These are phyloP conservation scores for Bradynema listronoti DNA, from an alignment of 1,140 invertebrate genomes.

Conservation along the genomic window DNA sequence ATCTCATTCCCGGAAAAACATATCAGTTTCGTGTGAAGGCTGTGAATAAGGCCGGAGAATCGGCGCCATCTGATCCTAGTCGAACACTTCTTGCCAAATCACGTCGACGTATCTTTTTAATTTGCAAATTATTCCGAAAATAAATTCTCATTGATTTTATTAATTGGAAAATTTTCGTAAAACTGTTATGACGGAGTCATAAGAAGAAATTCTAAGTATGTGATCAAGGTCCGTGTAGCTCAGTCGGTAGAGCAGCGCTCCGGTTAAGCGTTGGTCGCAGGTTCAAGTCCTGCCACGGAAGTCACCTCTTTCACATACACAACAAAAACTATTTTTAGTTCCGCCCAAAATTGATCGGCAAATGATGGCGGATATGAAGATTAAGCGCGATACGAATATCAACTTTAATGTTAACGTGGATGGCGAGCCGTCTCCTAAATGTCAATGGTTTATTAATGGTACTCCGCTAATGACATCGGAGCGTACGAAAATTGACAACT, in stretches of 20 bases:
- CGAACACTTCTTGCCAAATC: conserved; percentile 86
- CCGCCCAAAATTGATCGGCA: conserved; percentile 84
- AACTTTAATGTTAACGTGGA: conserved; percentile 85
- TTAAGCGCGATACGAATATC: conserved; percentile 78
- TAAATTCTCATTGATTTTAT: conserved; percentile 8
- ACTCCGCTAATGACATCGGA: conserved; percentile 43
- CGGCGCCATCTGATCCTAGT: conserved; percentile 78
- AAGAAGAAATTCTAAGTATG: no score
- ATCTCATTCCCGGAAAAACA: conserved; percentile 79
- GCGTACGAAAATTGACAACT: conserved; percentile 56
- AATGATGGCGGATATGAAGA: conserved; percentile 75
- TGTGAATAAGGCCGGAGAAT: conserved; percentile 84
- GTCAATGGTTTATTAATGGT: conserved; percentile 71
- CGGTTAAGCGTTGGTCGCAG: no score
- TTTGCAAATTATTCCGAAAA: conserved; percentile 47
- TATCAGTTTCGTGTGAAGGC: conserved; percentile 86
- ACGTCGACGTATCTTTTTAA: conserved; percentile 68
- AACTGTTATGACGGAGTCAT: no score
- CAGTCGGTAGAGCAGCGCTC: no score
- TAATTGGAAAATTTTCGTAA: no score
- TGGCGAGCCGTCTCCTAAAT: conserved; percentile 79
- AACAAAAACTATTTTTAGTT: conserved; percentile 63
- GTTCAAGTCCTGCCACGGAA: no score
- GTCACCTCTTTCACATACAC: no score
- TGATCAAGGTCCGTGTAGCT: no score